phyloP scores from a whole-genome alignment of 1,140 invertebrate genomes.

The Drosophila santomea region DNA sequence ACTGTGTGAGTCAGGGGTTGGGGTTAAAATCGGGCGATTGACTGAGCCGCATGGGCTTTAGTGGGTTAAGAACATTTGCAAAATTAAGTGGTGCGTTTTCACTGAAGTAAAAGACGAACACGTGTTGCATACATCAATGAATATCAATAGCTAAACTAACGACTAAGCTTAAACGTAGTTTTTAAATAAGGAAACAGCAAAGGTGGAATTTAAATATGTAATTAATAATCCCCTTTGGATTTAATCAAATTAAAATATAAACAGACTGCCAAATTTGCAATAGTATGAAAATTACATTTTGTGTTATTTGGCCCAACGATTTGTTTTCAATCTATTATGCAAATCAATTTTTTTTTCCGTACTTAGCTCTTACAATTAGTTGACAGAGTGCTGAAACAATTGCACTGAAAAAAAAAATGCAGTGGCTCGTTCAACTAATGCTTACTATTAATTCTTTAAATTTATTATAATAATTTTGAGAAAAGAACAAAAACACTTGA shows the following conservation, averaged over 20 bases:
- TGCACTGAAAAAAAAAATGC: not conserved
- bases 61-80: conserved; percentile 6
- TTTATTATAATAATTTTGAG: not conserved
- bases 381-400: not conserved
- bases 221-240: conserved; percentile 4
- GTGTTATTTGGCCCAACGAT: not conserved
- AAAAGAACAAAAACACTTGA: not conserved
- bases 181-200: not conserved
- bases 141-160: not conserved
- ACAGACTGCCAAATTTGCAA: not conserved
- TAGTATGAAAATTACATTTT: not conserved
- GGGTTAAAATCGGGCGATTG: conserved; percentile 10
- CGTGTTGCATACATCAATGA: not conserved
- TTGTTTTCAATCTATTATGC: conserved; percentile 3
- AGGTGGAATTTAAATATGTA: too few species aligned
- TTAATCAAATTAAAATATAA: not conserved
- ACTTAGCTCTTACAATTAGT: conserved; percentile 1
- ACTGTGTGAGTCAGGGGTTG: conserved; percentile 30
- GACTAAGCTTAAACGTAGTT: not conserved
- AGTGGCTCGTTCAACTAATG: not conserved
- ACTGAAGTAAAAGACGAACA: not conserved
- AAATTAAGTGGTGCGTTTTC: not conserved
- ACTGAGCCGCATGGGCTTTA: conserved; percentile 1
- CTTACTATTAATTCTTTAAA: too few species aligned
- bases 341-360: not conserved